Evolutionary conservation across 2,888 invertebrate species (phyloP).

Genomic region (Acronicta leporina): DNA sequence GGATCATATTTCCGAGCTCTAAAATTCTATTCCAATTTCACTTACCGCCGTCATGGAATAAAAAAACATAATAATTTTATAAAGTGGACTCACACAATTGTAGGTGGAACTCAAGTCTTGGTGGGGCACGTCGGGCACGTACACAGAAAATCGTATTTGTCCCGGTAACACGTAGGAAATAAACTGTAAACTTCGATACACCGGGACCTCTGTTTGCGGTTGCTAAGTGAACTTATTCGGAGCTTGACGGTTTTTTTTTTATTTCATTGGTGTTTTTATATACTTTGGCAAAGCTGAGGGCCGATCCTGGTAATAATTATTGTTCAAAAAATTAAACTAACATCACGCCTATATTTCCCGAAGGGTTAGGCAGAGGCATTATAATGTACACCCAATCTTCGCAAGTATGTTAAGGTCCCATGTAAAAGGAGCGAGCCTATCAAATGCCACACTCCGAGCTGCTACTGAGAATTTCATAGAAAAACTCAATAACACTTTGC

Average conservation of each 20-base stretch:
- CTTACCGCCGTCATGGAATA: slow-evolving; percentile 46
- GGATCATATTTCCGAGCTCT: slow-evolving; percentile 39
- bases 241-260: slow-evolving; percentile 25
- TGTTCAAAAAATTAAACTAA: too few relatives aligned
- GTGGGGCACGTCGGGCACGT: slow-evolving; percentile 71
- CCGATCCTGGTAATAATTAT: too few relatives aligned
- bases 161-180: slow-evolving; percentile 79
- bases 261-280: neutral
- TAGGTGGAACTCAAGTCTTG: slow-evolving; percentile 38
- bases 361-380: too few relatives aligned
- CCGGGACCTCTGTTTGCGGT: slow-evolving; percentile 52
- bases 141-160: slow-evolving; percentile 78
- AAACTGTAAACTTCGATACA: slow-evolving; percentile 80
- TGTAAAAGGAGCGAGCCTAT: too few relatives aligned
- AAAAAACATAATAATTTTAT: slow-evolving; percentile 60
- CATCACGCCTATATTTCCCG: too few relatives aligned
- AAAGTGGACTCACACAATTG: slow-evolving; percentile 52
- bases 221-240: slow-evolving; percentile 42
- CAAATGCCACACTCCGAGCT: too few relatives aligned
- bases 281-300: neutral
- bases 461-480: too few relatives aligned
- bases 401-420: too few relatives aligned
- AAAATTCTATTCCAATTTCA: slow-evolving; percentile 51
- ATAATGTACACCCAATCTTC: too few relatives aligned
- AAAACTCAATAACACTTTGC: too few relatives aligned